Evolutionary conservation across 2,113 vertebrate species (phyloP).

Genomic region (Dissostichus mawsoni): DNA sequence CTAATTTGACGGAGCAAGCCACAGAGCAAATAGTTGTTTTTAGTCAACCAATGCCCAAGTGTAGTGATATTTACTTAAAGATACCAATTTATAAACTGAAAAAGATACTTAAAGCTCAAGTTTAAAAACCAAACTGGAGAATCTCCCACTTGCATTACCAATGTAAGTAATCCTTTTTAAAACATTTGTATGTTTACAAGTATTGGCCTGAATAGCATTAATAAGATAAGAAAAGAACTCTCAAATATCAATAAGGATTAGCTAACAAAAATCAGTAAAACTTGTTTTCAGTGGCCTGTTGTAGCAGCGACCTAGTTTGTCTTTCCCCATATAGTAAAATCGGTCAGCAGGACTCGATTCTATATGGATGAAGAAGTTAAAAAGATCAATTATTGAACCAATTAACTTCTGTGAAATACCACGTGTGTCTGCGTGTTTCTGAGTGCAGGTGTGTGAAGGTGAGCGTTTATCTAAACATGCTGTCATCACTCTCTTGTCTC

Average conservation of each 20-base stretch:
- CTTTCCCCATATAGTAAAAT: constrained; percentile 41
- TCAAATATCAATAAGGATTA: background rate
- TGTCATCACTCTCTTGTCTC: constrained; percentile 37
- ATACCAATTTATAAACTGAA: background rate
- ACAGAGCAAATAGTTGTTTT: constrained; percentile 21
- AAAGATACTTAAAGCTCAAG: background rate
- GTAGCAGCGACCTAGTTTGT: background rate
- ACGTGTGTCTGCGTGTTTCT: constrained; percentile 32
- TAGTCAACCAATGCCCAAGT: background rate
- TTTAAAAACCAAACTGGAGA: background rate
- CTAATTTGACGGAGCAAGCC: constrained; percentile 2
- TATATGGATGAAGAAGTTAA: constrained; percentile 4
- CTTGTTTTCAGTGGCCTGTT: background rate
- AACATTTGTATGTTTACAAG: background rate
- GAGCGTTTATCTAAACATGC: constrained; percentile 33
- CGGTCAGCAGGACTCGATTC: constrained; percentile 33
- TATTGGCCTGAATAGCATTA: background rate
- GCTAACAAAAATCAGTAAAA: background rate
- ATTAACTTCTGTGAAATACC: constrained; percentile 62
- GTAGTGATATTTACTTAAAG: background rate
- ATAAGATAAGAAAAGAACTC: background rate
- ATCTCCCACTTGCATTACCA: background rate
- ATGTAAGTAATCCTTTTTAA: background rate
- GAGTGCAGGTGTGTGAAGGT: constrained; percentile 37
- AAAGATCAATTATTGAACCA: constrained; percentile 50